Percentiles rank a stretch among this genome's conserved stretches.
Evolutionary conservation across 2,888 invertebrate genomes (phyloP).

Genomic region (Orthosia incerta): DNA sequence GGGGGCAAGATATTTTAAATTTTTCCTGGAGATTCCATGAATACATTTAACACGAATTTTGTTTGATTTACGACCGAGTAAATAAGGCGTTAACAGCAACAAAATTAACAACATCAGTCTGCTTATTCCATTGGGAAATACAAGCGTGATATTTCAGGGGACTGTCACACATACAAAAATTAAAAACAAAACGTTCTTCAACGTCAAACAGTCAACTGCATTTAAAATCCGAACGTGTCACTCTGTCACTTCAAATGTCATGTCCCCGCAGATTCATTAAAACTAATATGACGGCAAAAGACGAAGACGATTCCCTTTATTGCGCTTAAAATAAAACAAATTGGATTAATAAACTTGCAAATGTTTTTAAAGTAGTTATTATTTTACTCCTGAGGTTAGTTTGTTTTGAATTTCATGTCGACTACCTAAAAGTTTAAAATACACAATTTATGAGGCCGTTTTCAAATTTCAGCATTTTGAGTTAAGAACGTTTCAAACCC

Average conservation of each 20-base stretch:
- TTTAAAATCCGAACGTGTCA: constrained; percentile 10
- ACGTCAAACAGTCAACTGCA: constrained; percentile 10
- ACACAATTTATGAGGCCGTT: too few species aligned
- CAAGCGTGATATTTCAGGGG: background rate
- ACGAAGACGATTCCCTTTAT: background rate
- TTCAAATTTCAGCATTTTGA: too few species aligned
- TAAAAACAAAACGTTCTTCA: constrained; percentile 5
- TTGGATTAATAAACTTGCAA: constrained; percentile 11
- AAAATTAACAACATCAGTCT: too few species aligned
- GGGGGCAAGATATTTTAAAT: too few species aligned
- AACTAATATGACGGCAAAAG: background rate
- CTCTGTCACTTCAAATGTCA: constrained; percentile 12
- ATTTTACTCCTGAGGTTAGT: too few species aligned
- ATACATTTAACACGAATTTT: too few species aligned
- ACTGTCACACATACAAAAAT: background rate
- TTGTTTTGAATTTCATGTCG: background rate
- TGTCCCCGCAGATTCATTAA: constrained; percentile 18
- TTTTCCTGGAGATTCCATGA: too few species aligned
- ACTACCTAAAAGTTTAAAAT: too few species aligned
- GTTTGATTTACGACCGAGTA: too few species aligned
- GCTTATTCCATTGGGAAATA: background rate
- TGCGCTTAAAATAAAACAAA: constrained; percentile 26
- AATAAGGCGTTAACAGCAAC: too few species aligned
- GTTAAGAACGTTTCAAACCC: too few species aligned
- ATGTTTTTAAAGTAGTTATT: too few species aligned